Evolutionary conservation across 1,140 invertebrate genomes (phyloP), one percentile per base, ranked within the genome.

Genomic region (Drosophila paulistorum): DNA sequence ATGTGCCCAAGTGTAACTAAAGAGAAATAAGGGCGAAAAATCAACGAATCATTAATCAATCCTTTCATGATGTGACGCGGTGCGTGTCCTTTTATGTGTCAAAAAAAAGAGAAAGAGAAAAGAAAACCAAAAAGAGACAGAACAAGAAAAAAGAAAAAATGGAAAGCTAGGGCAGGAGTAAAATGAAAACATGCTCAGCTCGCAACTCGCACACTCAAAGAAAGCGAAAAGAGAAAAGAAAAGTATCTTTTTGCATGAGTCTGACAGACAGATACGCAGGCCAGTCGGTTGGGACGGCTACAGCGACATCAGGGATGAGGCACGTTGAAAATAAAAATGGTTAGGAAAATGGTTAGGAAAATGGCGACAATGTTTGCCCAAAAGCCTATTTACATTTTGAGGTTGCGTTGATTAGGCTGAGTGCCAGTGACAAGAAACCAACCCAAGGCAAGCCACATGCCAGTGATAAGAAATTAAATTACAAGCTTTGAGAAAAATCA

Each of bases 41-140:
- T 91, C 90, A 91, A 91, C 81, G 90, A 91, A 91, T 91, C 90
- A 91, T 91, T 91, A 91, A 91, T 91, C 90, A 91, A 91, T 91
- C 90, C 90, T 91, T 91, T 91, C 90, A 91, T 91, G 90, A 91
- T 91, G 90, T 90, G 90, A 90, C 81, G 90, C 90, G 90, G 90
- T 91, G 90, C 90, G 90, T 91, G 90, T 91, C 90, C 90, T 91
- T 91, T 91, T 91, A 91, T 91, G 90, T 91, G 84, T 77, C 78
- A 91, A 76, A 89, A 89, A 71, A 78, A 80, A 70, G 54, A 68
- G 54, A 65, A 65, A 83, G 73, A 65, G 64, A 77, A 51, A 51
- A 51, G 71, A 61, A 54, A 77, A 77, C 66, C 23, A 77, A 66
- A 51, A 11, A 42, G 17, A 51, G 45, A 66, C 67, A 70, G 71